These are phyloP conservation scores for Fragariocoptes setiger DNA, from an alignment of 1,140 invertebrate species.

Conservation along the genomic window DNA sequence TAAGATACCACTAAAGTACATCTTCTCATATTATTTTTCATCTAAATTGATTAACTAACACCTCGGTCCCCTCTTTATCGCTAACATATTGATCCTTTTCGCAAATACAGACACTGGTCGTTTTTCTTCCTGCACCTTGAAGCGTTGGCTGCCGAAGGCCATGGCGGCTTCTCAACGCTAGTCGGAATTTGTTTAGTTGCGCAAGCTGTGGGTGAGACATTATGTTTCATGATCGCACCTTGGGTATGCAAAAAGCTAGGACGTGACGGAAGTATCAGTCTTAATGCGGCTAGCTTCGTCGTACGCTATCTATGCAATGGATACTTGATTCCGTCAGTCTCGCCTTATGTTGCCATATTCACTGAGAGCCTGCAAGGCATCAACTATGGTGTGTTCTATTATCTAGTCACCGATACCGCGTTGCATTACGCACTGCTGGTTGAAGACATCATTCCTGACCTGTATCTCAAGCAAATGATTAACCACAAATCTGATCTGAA, in stretches of 20 bases:
- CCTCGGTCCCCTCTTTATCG: too few relatives aligned
- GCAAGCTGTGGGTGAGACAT: constrained; percentile 55
- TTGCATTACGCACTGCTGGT: constrained; percentile 6
- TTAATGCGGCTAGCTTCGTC: constrained; percentile 35
- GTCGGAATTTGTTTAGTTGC: constrained; percentile 42
- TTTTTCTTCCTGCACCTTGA: constrained; percentile 26
- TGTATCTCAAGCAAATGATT: background rate
- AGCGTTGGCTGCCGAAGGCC: constrained; percentile 3
- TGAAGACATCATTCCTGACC: constrained; percentile 1
- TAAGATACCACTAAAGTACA: too few relatives aligned
- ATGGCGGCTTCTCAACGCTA: constrained; percentile 25
- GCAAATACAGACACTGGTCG: constrained; percentile 54
- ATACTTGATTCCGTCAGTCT: constrained; percentile 19
- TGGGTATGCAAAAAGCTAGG: constrained; percentile 44
- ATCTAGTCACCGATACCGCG: constrained; percentile 30
- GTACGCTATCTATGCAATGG: constrained; percentile 50
- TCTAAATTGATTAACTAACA: too few relatives aligned
- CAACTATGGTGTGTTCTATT: constrained; percentile 56
- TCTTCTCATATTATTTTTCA: too few relatives aligned
- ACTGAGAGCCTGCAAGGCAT: constrained; percentile 55
- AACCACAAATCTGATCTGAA: background rate
- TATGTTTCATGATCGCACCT: constrained; percentile 54
- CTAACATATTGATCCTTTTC: too few relatives aligned
- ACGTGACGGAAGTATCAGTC: constrained; percentile 41
- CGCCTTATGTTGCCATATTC: constrained; percentile 46